phyloP scores from a whole-genome alignment of 2,113 vertebrate species.

The Pseudorectes ferrugineus region DNA sequence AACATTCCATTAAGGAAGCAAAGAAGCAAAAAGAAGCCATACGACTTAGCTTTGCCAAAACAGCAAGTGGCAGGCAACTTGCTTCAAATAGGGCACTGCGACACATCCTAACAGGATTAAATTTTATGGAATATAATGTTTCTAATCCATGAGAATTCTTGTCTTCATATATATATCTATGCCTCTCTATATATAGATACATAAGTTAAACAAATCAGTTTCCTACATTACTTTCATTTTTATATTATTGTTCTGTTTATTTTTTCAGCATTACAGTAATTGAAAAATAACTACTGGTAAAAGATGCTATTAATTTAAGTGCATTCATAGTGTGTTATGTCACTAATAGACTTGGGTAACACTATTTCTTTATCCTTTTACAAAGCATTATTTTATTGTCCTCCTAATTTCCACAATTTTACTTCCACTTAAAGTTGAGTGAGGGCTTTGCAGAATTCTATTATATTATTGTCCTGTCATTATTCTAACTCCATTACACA shows the following conservation, averaged over 20 bases:
- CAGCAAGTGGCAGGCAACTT: not conserved
- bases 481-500: conserved; percentile 65
- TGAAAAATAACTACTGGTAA: conserved; percentile 70
- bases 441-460: conserved; percentile 58
- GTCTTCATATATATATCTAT: not conserved
- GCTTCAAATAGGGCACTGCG: not conserved
- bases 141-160: not conserved
- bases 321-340: conserved; percentile 62
- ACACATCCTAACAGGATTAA: conserved; percentile 33
- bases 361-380: conserved; percentile 70
- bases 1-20: not conserved
- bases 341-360: conserved; percentile 67
- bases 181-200: not conserved
- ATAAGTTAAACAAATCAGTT: conserved; percentile 11
- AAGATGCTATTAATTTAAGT: conserved; percentile 75
- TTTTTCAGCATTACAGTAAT: conserved; percentile 68
- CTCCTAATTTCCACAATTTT: conserved; percentile 67
- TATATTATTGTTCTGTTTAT: conserved; percentile 51
- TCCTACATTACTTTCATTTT: conserved; percentile 43
- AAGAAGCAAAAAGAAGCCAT: not conserved
- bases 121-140: not conserved
- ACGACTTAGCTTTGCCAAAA: not conserved
- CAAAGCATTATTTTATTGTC: conserved; percentile 68
- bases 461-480: conserved; percentile 62
- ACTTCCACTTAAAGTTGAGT: conserved; percentile 64